Evolutionary conservation across 2,888 invertebrate species (phyloP).

Genomic region (Coronaproctus castanopsis): DNA sequence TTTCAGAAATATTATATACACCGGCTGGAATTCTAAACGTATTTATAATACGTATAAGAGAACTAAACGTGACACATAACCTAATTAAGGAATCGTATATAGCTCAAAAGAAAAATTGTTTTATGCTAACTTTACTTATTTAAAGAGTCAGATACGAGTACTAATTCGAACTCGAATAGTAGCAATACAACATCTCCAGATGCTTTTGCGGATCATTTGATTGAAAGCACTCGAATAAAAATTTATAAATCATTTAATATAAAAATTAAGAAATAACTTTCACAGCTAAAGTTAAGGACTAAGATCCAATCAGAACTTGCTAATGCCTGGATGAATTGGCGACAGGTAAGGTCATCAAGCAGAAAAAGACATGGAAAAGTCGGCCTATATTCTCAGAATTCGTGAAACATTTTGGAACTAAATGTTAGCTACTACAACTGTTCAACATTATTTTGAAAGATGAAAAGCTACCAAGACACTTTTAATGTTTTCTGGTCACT

Average conservation of each 20-base stretch:
- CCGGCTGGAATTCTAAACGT: not conserved
- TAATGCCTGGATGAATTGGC: too few relatives aligned
- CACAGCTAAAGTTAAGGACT: not conserved
- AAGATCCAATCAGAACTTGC: not conserved
- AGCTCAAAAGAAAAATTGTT: not conserved
- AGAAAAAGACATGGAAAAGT: too few relatives aligned
- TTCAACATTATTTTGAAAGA: not conserved
- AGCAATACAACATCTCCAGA: not conserved
- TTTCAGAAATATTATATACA: not conserved
- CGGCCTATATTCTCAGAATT: not conserved
- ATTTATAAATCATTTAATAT: not conserved
- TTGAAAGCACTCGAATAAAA: not conserved
- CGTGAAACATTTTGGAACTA: not conserved
- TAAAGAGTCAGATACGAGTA: not conserved
- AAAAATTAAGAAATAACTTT: not conserved
- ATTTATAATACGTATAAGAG: not conserved
- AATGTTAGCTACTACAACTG: too few relatives aligned
- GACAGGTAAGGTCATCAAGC: too few relatives aligned
- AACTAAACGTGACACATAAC: not conserved
- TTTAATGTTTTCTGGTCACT: not conserved
- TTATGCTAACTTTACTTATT: not conserved
- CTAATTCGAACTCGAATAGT: not conserved
- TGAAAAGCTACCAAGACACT: not conserved
- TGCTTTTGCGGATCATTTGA: not conserved
- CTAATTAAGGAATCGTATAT: not conserved